A percentile compares a stretch with the other conserved stretches of the same genome.
phyloP scores from a whole-genome alignment of 2,113 vertebrate genomes.

The Sturnira hondurensis region DNA sequence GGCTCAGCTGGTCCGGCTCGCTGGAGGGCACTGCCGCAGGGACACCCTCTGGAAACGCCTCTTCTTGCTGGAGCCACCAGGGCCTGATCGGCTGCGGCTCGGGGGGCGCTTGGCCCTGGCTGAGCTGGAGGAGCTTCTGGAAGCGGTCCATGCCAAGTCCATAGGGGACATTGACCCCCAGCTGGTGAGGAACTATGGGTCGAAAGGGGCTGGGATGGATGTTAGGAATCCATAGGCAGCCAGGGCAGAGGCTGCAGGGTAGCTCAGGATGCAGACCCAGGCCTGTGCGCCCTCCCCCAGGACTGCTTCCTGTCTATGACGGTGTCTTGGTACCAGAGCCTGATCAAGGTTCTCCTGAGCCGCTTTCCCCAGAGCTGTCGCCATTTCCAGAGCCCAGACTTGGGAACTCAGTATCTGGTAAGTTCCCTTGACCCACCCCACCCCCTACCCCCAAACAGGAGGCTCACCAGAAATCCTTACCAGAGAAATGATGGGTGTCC shows the following conservation, averaged over 20 bases:
- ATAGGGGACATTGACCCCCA: constrained; percentile 95
- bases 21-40: constrained; percentile 96
- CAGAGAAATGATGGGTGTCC: neutral
- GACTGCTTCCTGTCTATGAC: constrained; percentile 98
- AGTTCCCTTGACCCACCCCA: constrained; percentile 57
- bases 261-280: neutral
- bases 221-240: neutral
- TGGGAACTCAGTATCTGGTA: constrained; percentile 95
- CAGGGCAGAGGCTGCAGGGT: neutral
- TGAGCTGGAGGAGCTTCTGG: constrained; percentile 95
- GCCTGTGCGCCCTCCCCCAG: constrained; percentile 71
- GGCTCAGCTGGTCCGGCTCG: constrained; percentile 91
- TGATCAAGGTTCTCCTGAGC: constrained; percentile 94
- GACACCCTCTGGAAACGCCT: constrained; percentile 98
- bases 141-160: constrained; percentile 92
- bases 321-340: constrained; percentile 96
- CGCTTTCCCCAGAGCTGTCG: constrained; percentile 98
- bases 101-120: constrained; percentile 89
- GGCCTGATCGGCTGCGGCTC: constrained; percentile 93
- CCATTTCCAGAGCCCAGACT: constrained; percentile 92
- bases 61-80: constrained; percentile 93
- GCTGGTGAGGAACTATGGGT: constrained; percentile 84
- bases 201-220: neutral
- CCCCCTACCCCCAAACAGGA: neutral
- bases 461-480: neutral